Base-by-base conservation (phyloP, 2,797 vertebrate species). In the Luscinia megarhynchos region DNA sequence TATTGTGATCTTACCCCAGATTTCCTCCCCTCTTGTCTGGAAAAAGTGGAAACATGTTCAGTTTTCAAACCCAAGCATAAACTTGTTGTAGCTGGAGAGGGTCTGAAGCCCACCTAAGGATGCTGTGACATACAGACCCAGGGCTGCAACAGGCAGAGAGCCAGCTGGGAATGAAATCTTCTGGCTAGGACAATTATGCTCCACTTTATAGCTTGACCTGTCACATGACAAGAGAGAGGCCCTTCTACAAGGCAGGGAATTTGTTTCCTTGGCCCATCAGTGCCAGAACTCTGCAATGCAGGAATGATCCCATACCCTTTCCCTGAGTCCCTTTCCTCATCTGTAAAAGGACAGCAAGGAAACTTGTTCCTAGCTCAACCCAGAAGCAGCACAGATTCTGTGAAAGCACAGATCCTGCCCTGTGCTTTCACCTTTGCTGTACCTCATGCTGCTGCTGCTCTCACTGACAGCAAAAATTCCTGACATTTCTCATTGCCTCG, bases 401-500 rank as follows among this genome's bases (percentile, higher is more conserved):
- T 34, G 55, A 61, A 61, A 68, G 53, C 45, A 23, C 57, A 43
- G 67, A 73, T 36, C 63, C 75, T 74, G 26, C 32, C 66, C 29
- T 19, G 36, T 22, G 41, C 61, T 57, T 59, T 40, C 82, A 40
- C 40, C 75, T 85, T 61, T 48, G 20, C 82, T 79, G 0, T 48
- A 7, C 30, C n/a, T 84, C 63, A 16, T 12, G 8, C n/a, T 74
- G 8, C 29, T 10, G 48, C 87, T 14, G 57, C 88, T 86, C 8
- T 32, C 40, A 3, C 24, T 20, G 27, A 22, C 36, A 54, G 18
- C 38, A 45, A 38, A n/a, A 43, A 45, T 59, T 40, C 23, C 55
- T 45, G 53, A 15, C 6, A 58, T 48, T 55, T 86, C 43, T 34
- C 61, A 68, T 26, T 0, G 0, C 34, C 46, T 67, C 16, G 1